Percentiles rank a stretch among this genome's conserved stretches.
Evolutionary conservation across 2,888 invertebrate genomes (phyloP).

Genomic region (Alcis repandata): DNA sequence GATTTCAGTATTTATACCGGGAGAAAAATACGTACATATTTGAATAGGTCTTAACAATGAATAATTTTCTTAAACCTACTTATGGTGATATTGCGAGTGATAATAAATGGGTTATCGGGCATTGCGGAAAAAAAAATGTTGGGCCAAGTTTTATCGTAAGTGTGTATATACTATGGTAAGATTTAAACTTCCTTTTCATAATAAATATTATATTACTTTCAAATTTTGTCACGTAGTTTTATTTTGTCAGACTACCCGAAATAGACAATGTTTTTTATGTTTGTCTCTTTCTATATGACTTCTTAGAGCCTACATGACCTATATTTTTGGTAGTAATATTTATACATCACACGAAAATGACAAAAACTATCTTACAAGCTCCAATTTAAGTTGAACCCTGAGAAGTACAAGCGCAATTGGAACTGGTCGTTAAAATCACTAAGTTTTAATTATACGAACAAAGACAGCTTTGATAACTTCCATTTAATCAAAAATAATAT

Average conservation of each 20-base stretch:
- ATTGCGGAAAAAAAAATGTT: background rate
- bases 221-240: background rate
- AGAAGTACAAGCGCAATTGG: too few species aligned
- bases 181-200: slow-evolving; percentile 9
- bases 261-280: too few species aligned
- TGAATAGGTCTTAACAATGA: background rate
- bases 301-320: too few species aligned
- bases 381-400: too few species aligned
- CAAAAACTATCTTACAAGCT: too few species aligned
- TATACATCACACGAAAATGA: too few species aligned
- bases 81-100: background rate
- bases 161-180: slow-evolving; percentile 11
- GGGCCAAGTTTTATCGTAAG: slow-evolving; percentile 16
- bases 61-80: slow-evolving; percentile 5
- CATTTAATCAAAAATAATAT: too few species aligned
- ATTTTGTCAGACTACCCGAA: background rate
- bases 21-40: background rate
- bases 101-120: background rate
- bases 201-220: slow-evolving; percentile 6
- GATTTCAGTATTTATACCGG: background rate
- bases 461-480: too few species aligned
- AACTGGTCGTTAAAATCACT: too few species aligned
- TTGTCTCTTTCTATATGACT: too few species aligned
- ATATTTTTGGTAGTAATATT: too few species aligned
- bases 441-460: too few species aligned